Evolutionary conservation across 2,797 vertebrate genomes (phyloP), one percentile per base, ranked within the genome.

Genomic region (Glossophaga mutica): DNA sequence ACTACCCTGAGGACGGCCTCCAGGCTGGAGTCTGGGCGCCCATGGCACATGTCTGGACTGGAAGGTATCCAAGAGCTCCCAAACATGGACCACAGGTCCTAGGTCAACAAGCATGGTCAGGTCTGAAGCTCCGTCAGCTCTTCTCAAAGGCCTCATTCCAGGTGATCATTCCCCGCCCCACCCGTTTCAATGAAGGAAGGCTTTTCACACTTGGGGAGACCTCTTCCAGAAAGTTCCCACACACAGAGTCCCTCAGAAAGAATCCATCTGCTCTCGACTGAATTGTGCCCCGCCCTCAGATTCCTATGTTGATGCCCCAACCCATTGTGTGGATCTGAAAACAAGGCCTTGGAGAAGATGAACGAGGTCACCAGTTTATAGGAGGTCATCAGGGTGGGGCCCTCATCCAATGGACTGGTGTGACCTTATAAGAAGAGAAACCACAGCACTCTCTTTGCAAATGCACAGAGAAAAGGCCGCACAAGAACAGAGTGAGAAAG

Each of bases 161-260:
- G 24, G 59, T 52, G n/a, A n/a, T 71, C 46, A n/a, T 68, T 55
- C 46, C 19, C 16, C 32, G 76, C 21, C 39, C 16, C 74, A 32
- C 5, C 24, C 7, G 3, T 79, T 82, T 81, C 44, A 73, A 21
- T 24, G 39, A 39, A n/a, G n/a, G 2, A 77, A 84, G 29, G 4
- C 0, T 95, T 71, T 90, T 42, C 48, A 55, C 18, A 34, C 10
- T 14, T 46, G 29, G 32, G 6, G 79, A 84, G 62, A 65, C 3
- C 46, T 86, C 42, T 88, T 88, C 52, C 52, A 87, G 42, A 29
- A 86, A 83, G 44, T 57, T 70, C 34, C 18, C 39, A 52, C 4
- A 52, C 4, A n/a, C 16, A 52, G 74, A 46, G 12, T 22, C 15
- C 26, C 37, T 55, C 57, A 46, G 22, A 70, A 90, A 5, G 70